Percentiles rank a stretch among this genome's conserved stretches.
phyloP scores from a whole-genome alignment of 2,888 invertebrate species.

The Polyploca ridens region DNA sequence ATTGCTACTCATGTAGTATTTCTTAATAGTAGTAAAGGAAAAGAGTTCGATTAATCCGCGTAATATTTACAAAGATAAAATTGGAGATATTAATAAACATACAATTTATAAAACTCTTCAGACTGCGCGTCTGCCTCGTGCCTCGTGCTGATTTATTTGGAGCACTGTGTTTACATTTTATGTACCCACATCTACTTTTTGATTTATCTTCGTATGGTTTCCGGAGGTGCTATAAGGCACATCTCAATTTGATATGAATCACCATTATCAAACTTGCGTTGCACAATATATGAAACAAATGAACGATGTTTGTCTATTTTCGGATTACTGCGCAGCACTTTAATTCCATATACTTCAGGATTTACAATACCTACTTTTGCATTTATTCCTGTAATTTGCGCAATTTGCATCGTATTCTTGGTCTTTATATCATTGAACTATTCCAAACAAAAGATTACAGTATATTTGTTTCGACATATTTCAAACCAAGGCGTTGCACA shows the following conservation, averaged over 20 bases:
- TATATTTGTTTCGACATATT: not conserved
- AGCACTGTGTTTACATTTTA: constrained; percentile 40
- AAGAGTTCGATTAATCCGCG: constrained; percentile 17
- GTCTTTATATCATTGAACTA: not conserved
- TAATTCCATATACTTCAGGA: not conserved
- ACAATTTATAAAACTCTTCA: constrained; percentile 50
- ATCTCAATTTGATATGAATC: constrained; percentile 22
- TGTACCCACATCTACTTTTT: constrained; percentile 28
- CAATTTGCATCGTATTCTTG: not conserved
- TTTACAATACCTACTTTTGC: not conserved
- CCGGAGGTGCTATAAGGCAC: constrained; percentile 20
- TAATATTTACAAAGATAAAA: constrained; percentile 21
- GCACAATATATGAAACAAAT: constrained; percentile 14
- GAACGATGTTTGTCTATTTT: constrained; percentile 10
- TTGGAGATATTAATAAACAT: constrained; percentile 37
- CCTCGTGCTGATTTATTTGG: constrained; percentile 45
- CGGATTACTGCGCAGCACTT: constrained; percentile 2
- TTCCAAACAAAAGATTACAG: not conserved
- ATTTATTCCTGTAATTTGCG: not conserved
- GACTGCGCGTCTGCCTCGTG: constrained; percentile 64
- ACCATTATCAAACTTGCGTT: constrained; percentile 16
- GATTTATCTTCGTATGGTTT: constrained; percentile 42
- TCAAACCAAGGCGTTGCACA: too few species aligned
- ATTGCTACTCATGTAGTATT: too few species aligned
- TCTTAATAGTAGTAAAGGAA: too few species aligned